Base-by-base conservation (phyloP, 2,113 vertebrate genomes). In the Cinclus cinclus region DNA sequence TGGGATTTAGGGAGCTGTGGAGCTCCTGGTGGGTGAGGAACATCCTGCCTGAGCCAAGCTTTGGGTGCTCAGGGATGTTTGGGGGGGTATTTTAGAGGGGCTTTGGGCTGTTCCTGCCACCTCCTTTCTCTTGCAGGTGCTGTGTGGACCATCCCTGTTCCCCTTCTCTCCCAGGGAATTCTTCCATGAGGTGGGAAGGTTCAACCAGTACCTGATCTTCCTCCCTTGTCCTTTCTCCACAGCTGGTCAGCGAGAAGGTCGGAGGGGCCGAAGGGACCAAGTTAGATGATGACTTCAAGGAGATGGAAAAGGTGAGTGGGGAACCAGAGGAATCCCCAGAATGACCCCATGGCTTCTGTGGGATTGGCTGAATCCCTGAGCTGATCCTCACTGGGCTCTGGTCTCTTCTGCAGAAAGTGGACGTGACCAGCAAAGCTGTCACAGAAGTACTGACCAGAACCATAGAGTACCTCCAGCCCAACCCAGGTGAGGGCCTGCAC, bases 201-300 rank as follows among this genome's bases (percentile, higher is more conserved):
- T 15, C 19, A 9, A 0, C 5, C 18, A 17, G 47, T 6, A 35
- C 41, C 90, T 97, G 55, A 97, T 19, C 28, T 23, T 22, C 5
- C 59, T 30, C 28, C 53, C 22, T 19, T 23, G 13, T 41, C 31
- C 73, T 89, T 31, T 37, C 55, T 39, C 68, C 82, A 23, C 94
- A 99, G 99, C 97, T 99, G 98, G 99, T 99, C 89, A 99, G 99
- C 13, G 99, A 99, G 98, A 99, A 99, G 96, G 99, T 99, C 1
- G 99, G 99, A 73, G 99, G 99, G 37, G 99, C 99, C 11, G 99
- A 99, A 95, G 99, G 99, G 96, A 99, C 99, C 67, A 99, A 99
- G 97, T 97, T 99, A 3, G 99, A 99, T 8, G 99, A 99, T 95
- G 99, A 99, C 97, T 99, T 99, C 98, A 99, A 98, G 95, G 99